Conservation (phyloP, 1,140 invertebrate species). For the Centruroides sculpturatus region DNA sequence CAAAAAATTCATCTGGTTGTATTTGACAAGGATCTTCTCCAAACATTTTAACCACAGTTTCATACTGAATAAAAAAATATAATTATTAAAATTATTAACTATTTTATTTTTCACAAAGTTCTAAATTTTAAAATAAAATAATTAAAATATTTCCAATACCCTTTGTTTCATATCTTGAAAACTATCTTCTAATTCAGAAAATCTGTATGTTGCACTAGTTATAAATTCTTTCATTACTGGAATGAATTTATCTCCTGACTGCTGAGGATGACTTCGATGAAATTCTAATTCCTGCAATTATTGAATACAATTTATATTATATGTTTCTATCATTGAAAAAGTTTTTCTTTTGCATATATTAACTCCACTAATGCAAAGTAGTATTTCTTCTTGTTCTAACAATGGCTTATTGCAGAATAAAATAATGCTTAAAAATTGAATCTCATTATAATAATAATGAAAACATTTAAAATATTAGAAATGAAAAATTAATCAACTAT, state of each 20-base stretch:
- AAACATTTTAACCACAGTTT: constrained; percentile 69
- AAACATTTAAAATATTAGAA: too few relatives aligned
- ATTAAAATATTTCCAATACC: constrained; percentile 28
- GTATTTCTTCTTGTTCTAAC: too few relatives aligned
- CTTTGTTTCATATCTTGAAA: constrained; percentile 76
- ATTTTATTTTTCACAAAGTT: too few relatives aligned
- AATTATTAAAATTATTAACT: too few relatives aligned
- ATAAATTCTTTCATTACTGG: constrained; percentile 91
- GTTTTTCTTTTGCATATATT: too few relatives aligned
- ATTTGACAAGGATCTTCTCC: constrained; percentile 73
- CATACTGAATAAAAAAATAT: constrained; percentile 43
- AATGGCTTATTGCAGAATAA: too few relatives aligned
- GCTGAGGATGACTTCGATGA: constrained; percentile 52
- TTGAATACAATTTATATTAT: background rate
- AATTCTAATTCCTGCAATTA: constrained; percentile 65
- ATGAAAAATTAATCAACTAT: too few relatives aligned
- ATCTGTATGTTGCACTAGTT: constrained; percentile 68
- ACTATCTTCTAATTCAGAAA: constrained; percentile 85
- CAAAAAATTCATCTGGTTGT: constrained; percentile 93
- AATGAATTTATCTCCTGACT: constrained; percentile 68
- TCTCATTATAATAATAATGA: too few relatives aligned
- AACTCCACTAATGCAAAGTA: too few relatives aligned
- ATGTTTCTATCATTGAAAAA: too few relatives aligned
- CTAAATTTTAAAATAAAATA: too few relatives aligned
- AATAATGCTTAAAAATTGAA: too few relatives aligned